Evolutionary conservation across 2,797 vertebrate species (phyloP).

Genomic region (Phoebastria nigripes): DNA sequence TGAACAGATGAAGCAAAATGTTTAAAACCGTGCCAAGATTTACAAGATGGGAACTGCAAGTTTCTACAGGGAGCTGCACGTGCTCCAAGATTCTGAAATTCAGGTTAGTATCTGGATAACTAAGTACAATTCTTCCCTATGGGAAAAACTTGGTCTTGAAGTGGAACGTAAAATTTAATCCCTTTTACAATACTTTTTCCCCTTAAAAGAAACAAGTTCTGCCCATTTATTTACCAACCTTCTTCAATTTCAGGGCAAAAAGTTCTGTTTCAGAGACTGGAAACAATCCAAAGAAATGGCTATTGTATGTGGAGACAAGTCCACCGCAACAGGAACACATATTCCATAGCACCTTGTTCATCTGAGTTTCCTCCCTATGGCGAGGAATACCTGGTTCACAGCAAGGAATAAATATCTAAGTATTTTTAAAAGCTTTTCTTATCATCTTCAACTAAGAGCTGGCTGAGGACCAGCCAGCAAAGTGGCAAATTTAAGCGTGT

Average conservation of each 20-base stretch:
- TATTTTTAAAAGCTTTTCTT: neutral
- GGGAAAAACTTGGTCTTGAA: neutral
- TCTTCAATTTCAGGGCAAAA: neutral
- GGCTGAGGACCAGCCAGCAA: neutral
- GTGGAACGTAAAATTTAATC: rapidly evolving
- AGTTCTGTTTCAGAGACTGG: neutral
- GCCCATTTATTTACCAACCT: neutral
- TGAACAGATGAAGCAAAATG: neutral
- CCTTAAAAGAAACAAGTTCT: neutral
- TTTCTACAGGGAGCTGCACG: neutral
- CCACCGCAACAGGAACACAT: neutral
- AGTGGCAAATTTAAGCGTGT: neutral
- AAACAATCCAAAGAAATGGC: neutral
- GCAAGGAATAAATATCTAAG: neutral
- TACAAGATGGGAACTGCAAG: neutral
- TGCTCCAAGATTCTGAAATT: neutral
- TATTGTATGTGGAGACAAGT: neutral
- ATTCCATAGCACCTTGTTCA: neutral
- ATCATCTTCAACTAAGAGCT: neutral
- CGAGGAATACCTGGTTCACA: neutral
- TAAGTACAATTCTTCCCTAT: neutral
- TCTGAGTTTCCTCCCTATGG: neutral
- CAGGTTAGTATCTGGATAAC: neutral
- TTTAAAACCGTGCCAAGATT: neutral
- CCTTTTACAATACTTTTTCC: rapidly evolving